A percentile compares a stretch with the other conserved stretches of the same genome.
These are phyloP conservation scores for Menidia beryllina DNA, from an alignment of 2,113 vertebrate species.

Conservation along the genomic window DNA sequence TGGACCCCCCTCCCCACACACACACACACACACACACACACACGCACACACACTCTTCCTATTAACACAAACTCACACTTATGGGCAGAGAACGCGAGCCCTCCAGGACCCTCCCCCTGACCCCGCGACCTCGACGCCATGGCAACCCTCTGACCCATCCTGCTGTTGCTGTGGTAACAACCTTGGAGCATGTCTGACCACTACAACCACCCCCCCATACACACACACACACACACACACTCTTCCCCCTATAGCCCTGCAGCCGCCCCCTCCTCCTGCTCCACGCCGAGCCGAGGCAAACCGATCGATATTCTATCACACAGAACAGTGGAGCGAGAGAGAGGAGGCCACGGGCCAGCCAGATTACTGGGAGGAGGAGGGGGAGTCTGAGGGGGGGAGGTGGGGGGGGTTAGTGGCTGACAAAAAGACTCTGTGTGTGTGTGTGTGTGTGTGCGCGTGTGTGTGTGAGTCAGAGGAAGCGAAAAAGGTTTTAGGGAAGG, in stretches of 20 bases:
- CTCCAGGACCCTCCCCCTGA: conserved; percentile 74
- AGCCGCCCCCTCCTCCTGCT: conserved; percentile 63
- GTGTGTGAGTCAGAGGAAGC: conserved; percentile 64
- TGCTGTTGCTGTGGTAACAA: conserved; percentile 84
- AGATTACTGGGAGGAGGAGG: conserved; percentile 75
- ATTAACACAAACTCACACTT: conserved; percentile 58
- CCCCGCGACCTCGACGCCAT: conserved; percentile 82
- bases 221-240: conserved; percentile 31
- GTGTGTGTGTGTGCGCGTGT: conserved; percentile 55
- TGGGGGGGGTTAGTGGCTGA: conserved; percentile 50
- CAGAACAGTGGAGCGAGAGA: conserved; percentile 87
- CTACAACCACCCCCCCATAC: conserved; percentile 50
- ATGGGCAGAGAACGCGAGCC: conserved; percentile 29
- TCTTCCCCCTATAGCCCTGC: conserved; percentile 53
- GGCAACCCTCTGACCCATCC: conserved; percentile 84
- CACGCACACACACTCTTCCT: conserved; percentile 29
- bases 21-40: conserved; percentile 22
- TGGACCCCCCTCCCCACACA: conserved; percentile 38
- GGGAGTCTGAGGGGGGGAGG: conserved; percentile 4
- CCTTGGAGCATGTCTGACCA: conserved; percentile 86
- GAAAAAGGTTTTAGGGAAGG: conserved; percentile 70
- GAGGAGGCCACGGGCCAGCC: conserved; percentile 80
- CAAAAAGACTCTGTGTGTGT: conserved; percentile 68
- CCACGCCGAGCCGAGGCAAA: conserved; percentile 77
- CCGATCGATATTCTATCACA: conserved; percentile 88